phyloP scores from a whole-genome alignment of 2,797 vertebrate genomes.

The Melanotaenia parkinsoni region DNA sequence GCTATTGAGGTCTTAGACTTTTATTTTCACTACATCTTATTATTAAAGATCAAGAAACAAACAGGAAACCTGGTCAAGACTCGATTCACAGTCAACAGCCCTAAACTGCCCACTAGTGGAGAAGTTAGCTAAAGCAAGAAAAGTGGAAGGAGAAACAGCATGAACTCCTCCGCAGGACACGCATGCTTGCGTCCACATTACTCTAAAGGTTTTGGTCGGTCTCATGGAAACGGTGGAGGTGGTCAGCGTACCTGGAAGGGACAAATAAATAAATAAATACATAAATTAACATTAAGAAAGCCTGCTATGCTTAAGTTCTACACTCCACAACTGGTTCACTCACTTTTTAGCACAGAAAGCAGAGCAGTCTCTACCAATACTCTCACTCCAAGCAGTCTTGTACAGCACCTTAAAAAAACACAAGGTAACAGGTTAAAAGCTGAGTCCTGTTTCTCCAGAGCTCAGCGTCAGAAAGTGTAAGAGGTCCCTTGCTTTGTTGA shows the following conservation, averaged over 20 bases:
- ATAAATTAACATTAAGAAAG: background rate
- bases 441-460: background rate
- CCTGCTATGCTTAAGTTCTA: background rate
- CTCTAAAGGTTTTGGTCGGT: constrained; percentile 82
- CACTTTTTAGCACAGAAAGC: constrained; percentile 96
- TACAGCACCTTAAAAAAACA: constrained; percentile 89
- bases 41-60: constrained; percentile 17
- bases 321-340: constrained; percentile 48
- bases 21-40: background rate
- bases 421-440: no score
- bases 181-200: constrained; percentile 56
- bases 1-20: constrained; percentile 3
- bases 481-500: background rate
- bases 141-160: background rate
- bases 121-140: constrained; percentile 38
- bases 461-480: background rate
- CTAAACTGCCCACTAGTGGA: constrained; percentile 66
- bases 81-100: constrained; percentile 16
- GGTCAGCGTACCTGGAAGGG: constrained; percentile 89
- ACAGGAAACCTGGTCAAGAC: constrained; percentile 9
- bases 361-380: constrained; percentile 91
- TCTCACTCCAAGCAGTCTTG: constrained; percentile 97
- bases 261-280: background rate
- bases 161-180: background rate
- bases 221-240: constrained; percentile 95